phyloP scores from a whole-genome alignment of 2,888 invertebrate genomes.

The Bellardia bayeri region DNA sequence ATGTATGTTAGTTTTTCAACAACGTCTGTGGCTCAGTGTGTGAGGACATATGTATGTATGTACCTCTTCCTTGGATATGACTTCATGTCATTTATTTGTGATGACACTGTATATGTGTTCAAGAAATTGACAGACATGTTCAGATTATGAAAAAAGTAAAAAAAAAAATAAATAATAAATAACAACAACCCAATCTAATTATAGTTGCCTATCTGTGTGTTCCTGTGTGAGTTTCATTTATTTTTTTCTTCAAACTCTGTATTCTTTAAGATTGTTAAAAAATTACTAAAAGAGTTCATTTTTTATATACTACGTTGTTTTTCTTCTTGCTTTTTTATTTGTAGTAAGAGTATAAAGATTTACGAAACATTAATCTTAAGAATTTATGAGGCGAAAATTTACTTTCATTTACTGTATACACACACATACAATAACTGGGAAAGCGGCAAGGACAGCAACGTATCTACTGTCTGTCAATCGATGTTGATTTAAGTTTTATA shows the following conservation, averaged over 20 bases:
- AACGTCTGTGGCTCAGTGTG: neutral
- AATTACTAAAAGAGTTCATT: conserved; percentile 52
- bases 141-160: conserved; percentile 34
- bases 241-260: conserved; percentile 8
- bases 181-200: conserved; percentile 39
- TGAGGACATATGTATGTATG: neutral
- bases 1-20: neutral
- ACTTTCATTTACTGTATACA: conserved; percentile 49
- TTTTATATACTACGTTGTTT: conserved; percentile 18
- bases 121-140: conserved; percentile 47
- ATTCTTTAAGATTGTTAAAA: conserved; percentile 14
- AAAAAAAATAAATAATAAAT: too few species aligned
- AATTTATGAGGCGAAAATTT: conserved; percentile 64
- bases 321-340: conserved; percentile 15
- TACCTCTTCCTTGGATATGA: conserved; percentile 11
- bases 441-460: conserved; percentile 16
- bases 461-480: conserved; percentile 62
- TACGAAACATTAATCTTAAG: conserved; percentile 67
- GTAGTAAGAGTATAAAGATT: conserved; percentile 47
- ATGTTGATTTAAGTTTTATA: conserved; percentile 66
- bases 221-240: neutral
- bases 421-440: neutral
- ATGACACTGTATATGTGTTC: conserved; percentile 28
- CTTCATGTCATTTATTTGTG: conserved; percentile 18
- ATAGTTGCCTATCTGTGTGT: neutral